These are phyloP conservation scores for Lophochroa leadbeateri DNA, from an alignment of 2,113 vertebrate genomes.

Conservation along the genomic window DNA sequence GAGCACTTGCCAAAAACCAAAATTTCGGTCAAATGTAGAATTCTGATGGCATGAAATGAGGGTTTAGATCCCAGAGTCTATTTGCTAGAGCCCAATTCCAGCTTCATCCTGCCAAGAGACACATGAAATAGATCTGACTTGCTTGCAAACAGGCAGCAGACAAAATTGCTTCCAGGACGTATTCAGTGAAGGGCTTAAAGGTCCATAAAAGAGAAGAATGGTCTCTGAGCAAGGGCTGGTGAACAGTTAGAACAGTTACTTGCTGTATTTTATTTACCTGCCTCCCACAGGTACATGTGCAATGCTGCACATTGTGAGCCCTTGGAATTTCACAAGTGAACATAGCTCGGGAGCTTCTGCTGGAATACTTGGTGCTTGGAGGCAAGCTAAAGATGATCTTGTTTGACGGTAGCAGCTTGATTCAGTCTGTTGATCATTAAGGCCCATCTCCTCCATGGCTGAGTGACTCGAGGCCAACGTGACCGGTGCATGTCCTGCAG, in stretches of 20 bases:
- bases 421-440: not conserved
- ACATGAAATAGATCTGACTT: not conserved
- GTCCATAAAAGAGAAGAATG: fast-evolving
- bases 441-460: fast-evolving
- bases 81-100: not conserved
- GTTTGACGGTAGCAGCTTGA: not conserved
- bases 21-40: conserved; percentile 21
- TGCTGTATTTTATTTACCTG: not conserved
- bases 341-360: not conserved
- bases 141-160: not conserved
- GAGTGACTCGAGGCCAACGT: fast-evolving
- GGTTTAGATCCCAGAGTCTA: not conserved
- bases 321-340: not conserved
- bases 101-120: conserved; percentile 25
- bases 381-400: not conserved
- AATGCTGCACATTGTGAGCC: not conserved
- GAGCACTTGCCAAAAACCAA: not conserved
- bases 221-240: not conserved
- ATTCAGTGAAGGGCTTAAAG: not conserved
- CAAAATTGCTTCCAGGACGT: not conserved
- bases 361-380: fast-evolving
- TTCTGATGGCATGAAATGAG: not conserved
- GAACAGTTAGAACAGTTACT: not conserved
- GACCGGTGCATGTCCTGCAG: fast-evolving
- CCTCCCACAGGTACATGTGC: not conserved